Conservation (phyloP, 2,888 invertebrate genomes). For the Morpho deidamia region DNA sequence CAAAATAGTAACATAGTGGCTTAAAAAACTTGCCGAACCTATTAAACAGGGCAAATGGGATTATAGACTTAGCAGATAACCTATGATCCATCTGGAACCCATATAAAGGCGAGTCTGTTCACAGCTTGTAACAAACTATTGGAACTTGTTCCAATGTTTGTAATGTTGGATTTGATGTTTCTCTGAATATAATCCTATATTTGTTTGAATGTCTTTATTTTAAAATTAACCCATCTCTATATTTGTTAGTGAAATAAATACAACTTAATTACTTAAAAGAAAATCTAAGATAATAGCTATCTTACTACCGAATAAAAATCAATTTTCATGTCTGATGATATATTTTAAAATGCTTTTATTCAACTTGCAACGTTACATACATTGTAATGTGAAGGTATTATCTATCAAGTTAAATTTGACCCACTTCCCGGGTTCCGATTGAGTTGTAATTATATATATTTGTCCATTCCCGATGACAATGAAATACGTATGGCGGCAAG, state of each 20-base stretch:
- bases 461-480: too few species aligned
- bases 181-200: conserved; percentile 78
- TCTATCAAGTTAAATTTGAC: too few species aligned
- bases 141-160: conserved; percentile 53
- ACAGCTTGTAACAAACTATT: conserved; percentile 51
- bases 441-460: too few species aligned
- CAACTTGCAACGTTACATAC: too few species aligned
- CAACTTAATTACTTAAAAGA: too few species aligned
- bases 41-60: conserved; percentile 63
- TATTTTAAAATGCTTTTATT: too few species aligned
- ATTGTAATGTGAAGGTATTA: too few species aligned
- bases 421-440: too few species aligned
- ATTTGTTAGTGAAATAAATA: neutral
- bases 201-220: conserved; percentile 74
- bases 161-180: conserved; percentile 71
- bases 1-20: conserved; percentile 57
- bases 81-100: conserved; percentile 38
- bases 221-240: conserved; percentile 25
- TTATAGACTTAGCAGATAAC: conserved; percentile 57
- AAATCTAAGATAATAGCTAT: too few species aligned
- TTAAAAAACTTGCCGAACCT: conserved; percentile 56
- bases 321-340: too few species aligned
- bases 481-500: too few species aligned
- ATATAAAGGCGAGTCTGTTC: conserved; percentile 41
- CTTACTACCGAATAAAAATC: too few species aligned